These are phyloP conservation scores for Actinemys pallida DNA, from an alignment of 2,113 vertebrate genomes.

Conservation along the genomic window DNA sequence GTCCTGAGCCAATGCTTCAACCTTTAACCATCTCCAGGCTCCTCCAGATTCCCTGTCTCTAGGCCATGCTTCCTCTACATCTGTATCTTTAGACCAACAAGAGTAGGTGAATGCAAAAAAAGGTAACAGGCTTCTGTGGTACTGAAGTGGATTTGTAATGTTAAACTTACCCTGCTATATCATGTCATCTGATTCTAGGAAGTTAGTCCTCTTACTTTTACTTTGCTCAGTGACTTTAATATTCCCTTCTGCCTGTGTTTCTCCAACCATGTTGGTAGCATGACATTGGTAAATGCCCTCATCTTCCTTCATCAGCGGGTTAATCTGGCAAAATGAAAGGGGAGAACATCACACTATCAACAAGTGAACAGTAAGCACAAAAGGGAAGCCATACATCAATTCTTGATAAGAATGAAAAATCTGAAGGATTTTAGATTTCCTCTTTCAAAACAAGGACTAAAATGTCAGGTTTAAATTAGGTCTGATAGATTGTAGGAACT, in stretches of 20 bases:
- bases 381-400: neutral
- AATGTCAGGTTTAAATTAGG: neutral
- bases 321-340: slow-evolving; percentile 62
- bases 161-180: slow-evolving; percentile 33
- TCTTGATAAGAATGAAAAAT: neutral
- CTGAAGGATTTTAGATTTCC: neutral
- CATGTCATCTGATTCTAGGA: neutral
- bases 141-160: neutral
- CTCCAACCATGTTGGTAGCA: slow-evolving; percentile 70
- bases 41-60: neutral
- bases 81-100: neutral
- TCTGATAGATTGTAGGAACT: neutral
- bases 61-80: neutral
- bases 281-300: slow-evolving; percentile 78
- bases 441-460: neutral
- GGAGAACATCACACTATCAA: neutral
- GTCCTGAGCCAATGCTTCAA: neutral
- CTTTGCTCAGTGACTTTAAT: slow-evolving; percentile 65
- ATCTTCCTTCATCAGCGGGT: slow-evolving; percentile 77
- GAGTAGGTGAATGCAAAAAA: neutral
- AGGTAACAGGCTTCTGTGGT: neutral
- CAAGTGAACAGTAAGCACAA: neutral
- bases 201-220: neutral
- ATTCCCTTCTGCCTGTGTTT: slow-evolving; percentile 57
- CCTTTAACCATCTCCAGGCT: too few relatives aligned